Conservation (phyloP, 2,888 invertebrate species). For the Sesia apiformis region DNA sequence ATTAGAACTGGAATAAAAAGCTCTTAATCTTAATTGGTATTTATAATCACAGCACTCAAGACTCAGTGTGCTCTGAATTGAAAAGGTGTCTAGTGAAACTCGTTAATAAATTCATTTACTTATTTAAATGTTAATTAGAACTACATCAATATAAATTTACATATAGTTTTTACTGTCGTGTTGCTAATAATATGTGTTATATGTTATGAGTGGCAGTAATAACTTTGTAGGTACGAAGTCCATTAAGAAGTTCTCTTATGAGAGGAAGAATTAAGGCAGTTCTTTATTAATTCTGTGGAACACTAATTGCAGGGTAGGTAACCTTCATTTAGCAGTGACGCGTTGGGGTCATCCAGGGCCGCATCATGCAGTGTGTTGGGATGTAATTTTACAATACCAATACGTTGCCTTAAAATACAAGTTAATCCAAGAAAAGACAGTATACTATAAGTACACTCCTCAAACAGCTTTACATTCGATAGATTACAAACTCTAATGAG, state of each 20-base stretch:
- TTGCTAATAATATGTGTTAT: too few relatives aligned
- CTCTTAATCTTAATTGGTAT: constrained; percentile 65
- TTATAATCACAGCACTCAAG: constrained; percentile 53
- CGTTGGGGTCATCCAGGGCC: constrained; percentile 27
- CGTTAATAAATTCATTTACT: constrained; percentile 5
- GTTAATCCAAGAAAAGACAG: too few relatives aligned
- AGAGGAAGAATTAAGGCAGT: constrained; percentile 44
- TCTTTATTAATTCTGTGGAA: constrained; percentile 49
- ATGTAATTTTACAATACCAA: not conserved
- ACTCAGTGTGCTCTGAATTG: constrained; percentile 9
- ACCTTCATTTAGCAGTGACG: constrained; percentile 38
- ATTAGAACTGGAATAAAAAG: constrained; percentile 61
- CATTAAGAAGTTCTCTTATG: constrained; percentile 38
- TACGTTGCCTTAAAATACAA: too few relatives aligned
- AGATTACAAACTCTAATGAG: too few relatives aligned
- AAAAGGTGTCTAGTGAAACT: constrained; percentile 5
- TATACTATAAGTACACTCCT: too few relatives aligned
- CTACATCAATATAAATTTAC: too few relatives aligned
- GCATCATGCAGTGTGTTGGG: constrained; percentile 13
- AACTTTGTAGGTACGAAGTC: constrained; percentile 10
- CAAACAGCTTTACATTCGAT: too few relatives aligned
- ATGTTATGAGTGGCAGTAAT: too few relatives aligned
- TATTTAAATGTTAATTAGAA: too few relatives aligned
- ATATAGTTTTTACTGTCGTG: too few relatives aligned
- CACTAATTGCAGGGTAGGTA: constrained; percentile 47